Conservation (phyloP, 2,113 vertebrate genomes). For the Nymphicus hollandicus region DNA sequence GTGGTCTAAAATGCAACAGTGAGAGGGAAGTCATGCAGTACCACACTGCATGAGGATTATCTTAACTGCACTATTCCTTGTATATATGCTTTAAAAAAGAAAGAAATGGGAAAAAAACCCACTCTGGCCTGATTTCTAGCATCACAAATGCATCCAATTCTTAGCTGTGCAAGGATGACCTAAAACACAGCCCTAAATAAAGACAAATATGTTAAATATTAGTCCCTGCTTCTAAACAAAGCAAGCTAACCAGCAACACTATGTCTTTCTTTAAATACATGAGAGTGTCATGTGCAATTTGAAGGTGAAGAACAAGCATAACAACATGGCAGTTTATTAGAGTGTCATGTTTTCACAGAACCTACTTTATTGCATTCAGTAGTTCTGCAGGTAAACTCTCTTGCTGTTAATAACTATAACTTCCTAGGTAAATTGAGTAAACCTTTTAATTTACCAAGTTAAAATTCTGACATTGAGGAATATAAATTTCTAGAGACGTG, state of each 20-base stretch:
- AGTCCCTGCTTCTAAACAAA: background rate
- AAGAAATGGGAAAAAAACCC: background rate
- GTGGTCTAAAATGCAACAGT: background rate
- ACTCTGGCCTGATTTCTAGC: background rate
- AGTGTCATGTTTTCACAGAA: background rate
- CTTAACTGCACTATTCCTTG: background rate
- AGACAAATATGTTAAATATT: background rate
- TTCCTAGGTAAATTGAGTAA: constrained; percentile 55
- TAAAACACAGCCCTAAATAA: background rate
- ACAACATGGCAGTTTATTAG: background rate
- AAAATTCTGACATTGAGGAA: constrained; percentile 43
- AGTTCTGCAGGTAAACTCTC: constrained; percentile 8
- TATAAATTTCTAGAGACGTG: background rate
- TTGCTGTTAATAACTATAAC: constrained; percentile 45
- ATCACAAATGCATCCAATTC: background rate
- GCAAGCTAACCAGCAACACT: background rate
- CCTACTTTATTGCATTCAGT: background rate
- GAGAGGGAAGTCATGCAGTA: background rate
- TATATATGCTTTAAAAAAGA: background rate
- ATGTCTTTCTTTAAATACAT: background rate
- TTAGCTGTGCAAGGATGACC: background rate
- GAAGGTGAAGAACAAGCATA: background rate
- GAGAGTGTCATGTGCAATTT: background rate
- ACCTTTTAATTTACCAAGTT: constrained; percentile 55
- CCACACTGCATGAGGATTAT: background rate